Evolutionary conservation across 2,888 invertebrate species (phyloP), one percentile per base, ranked within the genome.

Genomic region (Acholoe squamosa): DNA sequence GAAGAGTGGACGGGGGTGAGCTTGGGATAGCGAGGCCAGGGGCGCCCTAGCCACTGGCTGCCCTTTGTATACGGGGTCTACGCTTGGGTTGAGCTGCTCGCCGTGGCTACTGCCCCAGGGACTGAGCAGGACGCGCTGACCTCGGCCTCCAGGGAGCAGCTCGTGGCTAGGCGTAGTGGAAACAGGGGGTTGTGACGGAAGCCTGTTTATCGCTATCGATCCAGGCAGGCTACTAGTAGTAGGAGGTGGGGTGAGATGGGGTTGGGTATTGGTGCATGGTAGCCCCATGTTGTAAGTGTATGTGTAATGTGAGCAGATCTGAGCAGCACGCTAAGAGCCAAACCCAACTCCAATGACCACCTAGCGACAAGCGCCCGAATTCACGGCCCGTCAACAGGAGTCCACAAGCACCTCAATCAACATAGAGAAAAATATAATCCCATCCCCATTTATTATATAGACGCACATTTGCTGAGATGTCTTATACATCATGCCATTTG

Each of bases 181-280:
- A 10, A 43, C 43, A 43, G 43, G 31, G 25, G 76, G 31, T 31
- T 31, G 31, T 76, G 76, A 31, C 76, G 76, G 28, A 76, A 19
- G 76, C 31, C 76, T 31, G 76, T 76, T 76, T 76, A 76, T 76
- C 76, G 76, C 76, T 76, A 76, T 76, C 31, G 76, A 76, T 76
- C 25, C 76, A 31, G 25, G 7, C 31, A 16, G 31, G 43, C 43
- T 43, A 43, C 31, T 22, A 61, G 25, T 76, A 76, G 28, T 5
- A 16, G 76, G 76, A 28, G 5, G 76, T 19, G 76, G 34, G 80
- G 34, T 0, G 80, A 34, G 33, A 34, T 16, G 33, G 80, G n/a
- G 43, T 10, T 12, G 43, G 34, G 34, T 34, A 34, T 19, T 14
- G n/a, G 80, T 14, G 25, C 14, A 25, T 28, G 76, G 31, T 14